Conservation (phyloP, 2,888 invertebrate genomes). For the Hirudinaria manillensis region DNA sequence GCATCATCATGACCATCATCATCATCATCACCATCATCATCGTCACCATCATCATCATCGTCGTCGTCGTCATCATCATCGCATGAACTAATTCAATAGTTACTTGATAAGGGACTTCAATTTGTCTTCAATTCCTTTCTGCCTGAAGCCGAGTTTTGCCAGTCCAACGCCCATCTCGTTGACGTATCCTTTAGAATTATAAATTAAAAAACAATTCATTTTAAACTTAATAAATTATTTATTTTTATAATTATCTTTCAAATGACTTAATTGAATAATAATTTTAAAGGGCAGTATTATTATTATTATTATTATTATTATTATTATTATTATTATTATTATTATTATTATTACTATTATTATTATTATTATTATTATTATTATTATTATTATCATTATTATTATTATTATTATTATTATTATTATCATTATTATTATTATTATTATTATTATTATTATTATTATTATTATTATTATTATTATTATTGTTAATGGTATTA, state of each 20-base stretch:
- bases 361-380: too few relatives aligned
- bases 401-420: too few relatives aligned
- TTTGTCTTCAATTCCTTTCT: constrained; percentile 16
- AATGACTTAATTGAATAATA: background rate
- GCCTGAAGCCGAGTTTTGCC: constrained; percentile 13
- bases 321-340: too few relatives aligned
- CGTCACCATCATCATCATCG: background rate
- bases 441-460: too few relatives aligned
- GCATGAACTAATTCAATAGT: background rate
- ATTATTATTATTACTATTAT: too few relatives aligned
- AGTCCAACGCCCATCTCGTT: constrained; percentile 19
- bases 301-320: too few relatives aligned
- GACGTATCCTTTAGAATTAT: constrained; percentile 1
- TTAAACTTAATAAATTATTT: background rate
- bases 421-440: too few relatives aligned
- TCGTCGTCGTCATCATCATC: background rate
- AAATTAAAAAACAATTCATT: background rate
- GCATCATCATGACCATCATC: constrained; percentile 15
- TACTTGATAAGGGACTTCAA: background rate
- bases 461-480: too few relatives aligned
- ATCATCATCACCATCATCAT: constrained; percentile 12
- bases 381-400: too few relatives aligned
- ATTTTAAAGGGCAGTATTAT: background rate
- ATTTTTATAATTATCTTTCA: background rate
- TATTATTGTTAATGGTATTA: too few relatives aligned